Percentiles rank a stretch among this genome's conserved stretches.
Evolutionary conservation across 1,140 invertebrate species (phyloP).

Genomic region (Asobara japonica): DNA sequence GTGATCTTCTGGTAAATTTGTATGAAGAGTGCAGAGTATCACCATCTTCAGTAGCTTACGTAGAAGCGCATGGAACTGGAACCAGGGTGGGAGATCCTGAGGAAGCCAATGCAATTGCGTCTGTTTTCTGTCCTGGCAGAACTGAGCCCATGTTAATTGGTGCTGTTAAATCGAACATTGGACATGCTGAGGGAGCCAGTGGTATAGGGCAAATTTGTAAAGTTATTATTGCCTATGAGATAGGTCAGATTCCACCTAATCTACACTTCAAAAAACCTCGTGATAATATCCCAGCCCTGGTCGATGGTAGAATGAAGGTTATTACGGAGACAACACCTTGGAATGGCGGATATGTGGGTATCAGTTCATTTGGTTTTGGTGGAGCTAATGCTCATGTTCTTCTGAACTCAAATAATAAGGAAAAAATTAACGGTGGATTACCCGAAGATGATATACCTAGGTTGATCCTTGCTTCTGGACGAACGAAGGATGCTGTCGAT

Average conservation of each 20-base stretch:
- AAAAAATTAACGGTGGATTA: conserved; percentile 65
- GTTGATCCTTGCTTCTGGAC: conserved; percentile 72
- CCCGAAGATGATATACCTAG: conserved; percentile 69
- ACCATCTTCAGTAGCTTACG: conserved; percentile 77
- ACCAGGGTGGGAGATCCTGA: conserved; percentile 86
- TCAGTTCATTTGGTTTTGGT: conserved; percentile 75
- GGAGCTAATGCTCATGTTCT: conserved; percentile 76
- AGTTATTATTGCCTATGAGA: no score
- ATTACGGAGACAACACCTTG: conserved; percentile 73
- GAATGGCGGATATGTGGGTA: conserved; percentile 69
- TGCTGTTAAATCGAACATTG: conserved; percentile 93
- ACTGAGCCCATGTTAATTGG: conserved; percentile 81
- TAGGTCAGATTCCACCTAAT: no score
- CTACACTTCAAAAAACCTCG: no score
- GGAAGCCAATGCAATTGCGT: conserved; percentile 85
- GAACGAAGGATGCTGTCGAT: no score
- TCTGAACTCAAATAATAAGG: conserved; percentile 68
- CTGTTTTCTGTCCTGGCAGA: conserved; percentile 79
- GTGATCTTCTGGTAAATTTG: conserved; percentile 89
- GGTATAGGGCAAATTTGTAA: no score
- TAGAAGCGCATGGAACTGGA: conserved; percentile 93
- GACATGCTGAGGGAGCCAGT: no score
- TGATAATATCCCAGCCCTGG: no score
- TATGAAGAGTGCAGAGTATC: conserved; percentile 85
- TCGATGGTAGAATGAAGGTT: conserved; percentile 72